A percentile compares a stretch with the other conserved stretches of the same genome.
Evolutionary conservation across 2,113 vertebrate species (phyloP).

Genomic region (Sander vitreus): DNA sequence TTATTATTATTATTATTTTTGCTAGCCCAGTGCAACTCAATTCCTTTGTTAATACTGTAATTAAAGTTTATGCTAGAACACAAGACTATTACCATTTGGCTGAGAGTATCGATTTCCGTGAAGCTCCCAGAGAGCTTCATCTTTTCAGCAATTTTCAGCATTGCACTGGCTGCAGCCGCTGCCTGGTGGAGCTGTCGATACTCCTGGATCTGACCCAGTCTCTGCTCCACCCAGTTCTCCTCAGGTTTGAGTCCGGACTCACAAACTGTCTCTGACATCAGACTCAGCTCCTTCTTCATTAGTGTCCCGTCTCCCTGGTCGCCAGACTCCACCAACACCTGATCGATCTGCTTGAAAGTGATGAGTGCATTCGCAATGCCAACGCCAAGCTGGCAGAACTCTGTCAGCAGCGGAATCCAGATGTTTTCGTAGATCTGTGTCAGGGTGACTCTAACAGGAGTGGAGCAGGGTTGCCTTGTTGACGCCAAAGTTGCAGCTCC

Average conservation of each 20-base stretch:
- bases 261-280: constrained; percentile 64
- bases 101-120: constrained; percentile 63
- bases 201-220: constrained; percentile 71
- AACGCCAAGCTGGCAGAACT: constrained; percentile 47
- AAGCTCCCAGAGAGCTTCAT: constrained; percentile 78
- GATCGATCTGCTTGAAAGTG: constrained; percentile 73
- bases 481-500: constrained; percentile 4
- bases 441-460: constrained; percentile 38
- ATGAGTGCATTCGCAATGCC: constrained; percentile 48
- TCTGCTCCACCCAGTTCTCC: constrained; percentile 51
- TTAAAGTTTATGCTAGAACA: not conserved
- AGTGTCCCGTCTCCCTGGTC: constrained; percentile 70
- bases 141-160: constrained; percentile 68
- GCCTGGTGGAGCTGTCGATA: constrained; percentile 74
- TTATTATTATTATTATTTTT: too few species aligned
- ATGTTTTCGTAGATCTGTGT: constrained; percentile 54
- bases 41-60: not conserved
- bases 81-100: constrained; percentile 73
- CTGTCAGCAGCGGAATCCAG: constrained; percentile 67
- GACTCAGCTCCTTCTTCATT: constrained; percentile 70
- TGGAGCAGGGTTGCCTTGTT: rapidly evolving
- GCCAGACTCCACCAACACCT: constrained; percentile 54
- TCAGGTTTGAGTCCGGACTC: not conserved
- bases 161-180: constrained; percentile 64
- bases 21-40: not conserved